phyloP scores from a whole-genome alignment of 2,113 vertebrate genomes.

The Zapus hudsonius region DNA sequence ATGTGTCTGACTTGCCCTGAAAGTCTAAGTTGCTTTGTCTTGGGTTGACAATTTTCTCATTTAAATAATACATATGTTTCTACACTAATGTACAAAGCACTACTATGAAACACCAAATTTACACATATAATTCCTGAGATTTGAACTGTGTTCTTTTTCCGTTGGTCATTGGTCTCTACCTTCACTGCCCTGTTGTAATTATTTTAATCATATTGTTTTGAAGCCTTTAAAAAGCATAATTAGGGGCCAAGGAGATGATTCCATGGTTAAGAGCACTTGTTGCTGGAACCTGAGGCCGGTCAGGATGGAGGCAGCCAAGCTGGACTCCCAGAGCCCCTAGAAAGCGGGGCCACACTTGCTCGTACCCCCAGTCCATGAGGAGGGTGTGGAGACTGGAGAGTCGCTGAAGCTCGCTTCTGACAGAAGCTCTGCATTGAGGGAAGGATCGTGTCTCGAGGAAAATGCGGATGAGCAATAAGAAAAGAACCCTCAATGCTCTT shows the following conservation, averaged over 20 bases:
- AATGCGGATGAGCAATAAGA: too few relatives aligned
- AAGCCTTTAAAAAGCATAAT: background rate
- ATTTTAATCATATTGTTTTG: background rate
- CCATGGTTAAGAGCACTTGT: too few relatives aligned
- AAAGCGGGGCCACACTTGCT: too few relatives aligned
- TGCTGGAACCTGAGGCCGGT: too few relatives aligned
- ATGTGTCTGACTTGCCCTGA: background rate
- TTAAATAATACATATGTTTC: background rate
- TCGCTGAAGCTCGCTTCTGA: too few relatives aligned
- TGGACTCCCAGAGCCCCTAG: too few relatives aligned
- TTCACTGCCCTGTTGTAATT: background rate
- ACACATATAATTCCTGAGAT: background rate
- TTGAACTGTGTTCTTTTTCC: background rate
- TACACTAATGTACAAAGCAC: background rate
- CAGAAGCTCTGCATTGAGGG: too few relatives aligned
- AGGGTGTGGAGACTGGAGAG: too few relatives aligned
- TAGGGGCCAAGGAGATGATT: background rate
- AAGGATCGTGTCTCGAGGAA: too few relatives aligned
- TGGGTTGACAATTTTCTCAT: background rate
- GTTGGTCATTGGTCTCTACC: background rate
- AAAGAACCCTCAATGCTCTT: too few relatives aligned
- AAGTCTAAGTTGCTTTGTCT: slow-evolving; percentile 16
- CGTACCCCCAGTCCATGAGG: too few relatives aligned
- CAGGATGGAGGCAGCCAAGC: too few relatives aligned
- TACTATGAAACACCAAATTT: background rate